Evolutionary conservation across 2,113 vertebrate genomes (phyloP), one percentile per base, ranked within the genome.

Genomic region (Notarius lentiginosus): DNA sequence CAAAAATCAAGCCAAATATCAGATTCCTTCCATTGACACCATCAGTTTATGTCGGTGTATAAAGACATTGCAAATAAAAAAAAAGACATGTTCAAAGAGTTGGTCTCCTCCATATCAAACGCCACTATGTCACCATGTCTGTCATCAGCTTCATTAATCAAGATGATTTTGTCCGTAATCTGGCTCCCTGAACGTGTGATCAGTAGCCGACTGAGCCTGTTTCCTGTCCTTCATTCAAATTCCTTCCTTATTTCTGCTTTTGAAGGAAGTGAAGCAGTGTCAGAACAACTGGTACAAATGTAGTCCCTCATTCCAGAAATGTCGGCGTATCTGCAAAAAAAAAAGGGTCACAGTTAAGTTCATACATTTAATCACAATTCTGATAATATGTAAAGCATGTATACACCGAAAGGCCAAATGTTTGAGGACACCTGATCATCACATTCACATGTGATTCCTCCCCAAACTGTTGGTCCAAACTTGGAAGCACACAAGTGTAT

Each of bases 61-160:
- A 15, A 68, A 79, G 66, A 14, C 80, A 77, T 14, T 66, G n/a
- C 24, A 41, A 63, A 34, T 41, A 7, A 17, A 77, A 41, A 15
- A 77, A 49, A 27, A 53, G 56, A 34, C 27, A 55, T 66, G 63
- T 18, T 81, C 34, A 81, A 80, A 41, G 63, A 86, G 12, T 49
- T 41, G 60, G 55, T 80, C 76, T 70, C 84, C 84, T 70, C 76
- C 84, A 86, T 86, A 49, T 80, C 41, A 53, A 80, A 56, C 9
- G 11, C 83, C 51, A 77, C 83, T 89, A 89, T 79, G 88, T 89
- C 77, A 89, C 88, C 88, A 89, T 89, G 79, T 84, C 86, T 89
- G 86, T 77, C 1, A 22, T 75, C 66, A n/a, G 68, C 53, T 56
- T 30, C 86, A 79, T 41, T 66, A 77, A 84, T 58, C 30, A 30